phyloP scores from a whole-genome alignment of 2,888 invertebrate species.

The Erynnis tages region DNA sequence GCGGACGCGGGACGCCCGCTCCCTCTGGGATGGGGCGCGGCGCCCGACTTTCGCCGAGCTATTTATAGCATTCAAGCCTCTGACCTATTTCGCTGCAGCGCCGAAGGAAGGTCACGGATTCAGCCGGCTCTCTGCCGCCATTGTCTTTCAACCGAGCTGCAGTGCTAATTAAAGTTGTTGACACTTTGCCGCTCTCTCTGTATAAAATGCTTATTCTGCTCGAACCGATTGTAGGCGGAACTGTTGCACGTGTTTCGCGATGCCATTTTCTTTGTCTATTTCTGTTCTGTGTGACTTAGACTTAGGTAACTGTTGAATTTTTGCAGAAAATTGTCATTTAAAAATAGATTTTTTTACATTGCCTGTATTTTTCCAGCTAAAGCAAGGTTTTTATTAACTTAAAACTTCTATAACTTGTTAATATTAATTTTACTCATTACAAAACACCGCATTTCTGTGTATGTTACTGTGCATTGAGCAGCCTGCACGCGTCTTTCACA shows the following conservation, averaged over 20 bases:
- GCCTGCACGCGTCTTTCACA: too few species aligned
- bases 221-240: conserved; percentile 40
- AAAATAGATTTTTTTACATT: too few species aligned
- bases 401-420: too few species aligned
- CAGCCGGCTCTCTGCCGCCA: conserved; percentile 74
- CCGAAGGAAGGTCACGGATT: conserved; percentile 79
- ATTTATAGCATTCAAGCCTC: conserved; percentile 81
- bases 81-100: conserved; percentile 80
- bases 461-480: too few species aligned
- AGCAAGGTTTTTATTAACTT: too few species aligned
- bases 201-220: conserved; percentile 30
- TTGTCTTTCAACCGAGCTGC: conserved; percentile 76
- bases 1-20: conserved; percentile 46
- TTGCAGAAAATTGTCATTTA: too few species aligned
- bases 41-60: conserved; percentile 80
- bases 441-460: too few species aligned
- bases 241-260: conserved; percentile 26
- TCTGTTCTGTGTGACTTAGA: neutral
- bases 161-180: conserved; percentile 79
- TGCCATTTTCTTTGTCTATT: conserved; percentile 21
- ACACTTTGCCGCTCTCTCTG: conserved; percentile 61
- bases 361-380: too few species aligned
- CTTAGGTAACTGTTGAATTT: neutral
- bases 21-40: conserved; percentile 68
- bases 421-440: too few species aligned